phyloP scores from a whole-genome alignment of 1,140 invertebrate genomes.

The Drosophila navojoa region DNA sequence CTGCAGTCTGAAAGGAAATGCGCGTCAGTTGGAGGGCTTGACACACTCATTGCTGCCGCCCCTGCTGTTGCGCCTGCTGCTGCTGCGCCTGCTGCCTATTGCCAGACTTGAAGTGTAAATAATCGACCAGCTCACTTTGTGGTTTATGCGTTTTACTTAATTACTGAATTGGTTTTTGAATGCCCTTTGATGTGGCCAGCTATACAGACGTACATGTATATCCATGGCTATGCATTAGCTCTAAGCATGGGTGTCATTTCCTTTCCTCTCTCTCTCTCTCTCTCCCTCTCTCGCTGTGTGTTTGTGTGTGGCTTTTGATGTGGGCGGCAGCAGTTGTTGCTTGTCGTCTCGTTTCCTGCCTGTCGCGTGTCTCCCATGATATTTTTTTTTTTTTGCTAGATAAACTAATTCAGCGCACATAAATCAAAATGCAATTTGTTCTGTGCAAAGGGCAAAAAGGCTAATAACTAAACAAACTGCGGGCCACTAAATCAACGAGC shows the following conservation, averaged over 20 bases:
- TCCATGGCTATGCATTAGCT: background rate
- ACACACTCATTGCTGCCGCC: conserved; percentile 43
- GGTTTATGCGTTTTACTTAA: conserved; percentile 82
- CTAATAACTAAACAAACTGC: conserved; percentile 82
- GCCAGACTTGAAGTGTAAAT: conserved; percentile 61
- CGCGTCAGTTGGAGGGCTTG: conserved; percentile 45
- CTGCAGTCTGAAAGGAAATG: conserved; percentile 53
- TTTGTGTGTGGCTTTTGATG: conserved; percentile 52
- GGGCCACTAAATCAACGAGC: conserved; percentile 75
- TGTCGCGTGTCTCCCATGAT: conserved; percentile 38
- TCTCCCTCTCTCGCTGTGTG: too few species aligned
- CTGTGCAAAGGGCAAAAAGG: conserved; percentile 76
- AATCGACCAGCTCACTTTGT: conserved; percentile 65
- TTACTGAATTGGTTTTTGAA: conserved; percentile 79
- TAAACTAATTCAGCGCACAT: conserved; percentile 70
- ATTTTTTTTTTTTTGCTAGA: conserved; percentile 32
- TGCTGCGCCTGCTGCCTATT: background rate
- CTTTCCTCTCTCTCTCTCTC: conserved; percentile 16
- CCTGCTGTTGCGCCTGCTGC: background rate
- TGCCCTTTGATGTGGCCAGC: conserved; percentile 73
- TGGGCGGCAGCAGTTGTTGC: conserved; percentile 51
- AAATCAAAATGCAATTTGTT: conserved; percentile 83
- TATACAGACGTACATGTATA: too few species aligned
- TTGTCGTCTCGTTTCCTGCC: conserved; percentile 43
- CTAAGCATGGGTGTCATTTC: conserved; percentile 52